Conservation (phyloP, 2,888 invertebrate genomes). For the Drosophila multiciliata region DNA sequence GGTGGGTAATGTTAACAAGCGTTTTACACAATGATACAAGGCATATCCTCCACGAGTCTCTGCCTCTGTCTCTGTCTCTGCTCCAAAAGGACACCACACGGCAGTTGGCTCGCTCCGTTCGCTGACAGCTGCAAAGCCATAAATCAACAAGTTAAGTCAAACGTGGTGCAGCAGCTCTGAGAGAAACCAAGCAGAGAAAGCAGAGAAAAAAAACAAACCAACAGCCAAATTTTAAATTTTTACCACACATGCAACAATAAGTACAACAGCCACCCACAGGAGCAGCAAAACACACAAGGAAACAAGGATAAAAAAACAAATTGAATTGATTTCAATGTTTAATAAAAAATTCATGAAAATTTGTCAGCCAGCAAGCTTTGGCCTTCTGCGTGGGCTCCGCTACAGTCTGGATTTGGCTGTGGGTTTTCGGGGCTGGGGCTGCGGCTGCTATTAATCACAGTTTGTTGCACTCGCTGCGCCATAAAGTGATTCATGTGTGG, state of each 20-base stretch:
- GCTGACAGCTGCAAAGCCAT: constrained; percentile 77
- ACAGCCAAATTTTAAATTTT: constrained; percentile 58
- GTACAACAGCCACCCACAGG: constrained; percentile 19
- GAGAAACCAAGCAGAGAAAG: constrained; percentile 36
- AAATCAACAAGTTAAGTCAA: constrained; percentile 82
- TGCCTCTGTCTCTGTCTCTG: constrained; percentile 2
- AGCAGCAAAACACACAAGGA: constrained; percentile 2
- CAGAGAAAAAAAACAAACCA: constrained; percentile 48
- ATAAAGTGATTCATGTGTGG: constrained; percentile 74
- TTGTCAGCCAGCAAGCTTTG: constrained; percentile 72
- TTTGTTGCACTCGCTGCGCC: constrained; percentile 81
- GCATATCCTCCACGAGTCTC: constrained; percentile 42
- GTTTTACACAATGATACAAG: constrained; percentile 74
- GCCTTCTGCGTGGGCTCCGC: constrained; percentile 5
- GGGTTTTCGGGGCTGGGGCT: constrained; percentile 16
- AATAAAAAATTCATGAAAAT: constrained; percentile 83
- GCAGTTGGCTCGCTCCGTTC: constrained; percentile 58
- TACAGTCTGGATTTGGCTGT: constrained; percentile 10
- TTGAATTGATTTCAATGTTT: constrained; percentile 80
- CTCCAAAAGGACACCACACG: constrained; percentile 52
- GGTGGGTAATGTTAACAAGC: constrained; percentile 75
- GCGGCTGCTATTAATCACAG: constrained; percentile 80
- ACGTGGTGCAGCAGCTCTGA: constrained; percentile 70
- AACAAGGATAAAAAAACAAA: constrained; percentile 40
- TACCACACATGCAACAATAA: constrained; percentile 57